Evolutionary conservation across 2,113 vertebrate genomes (phyloP).

Genomic region (Chionodraco myersi): DNA sequence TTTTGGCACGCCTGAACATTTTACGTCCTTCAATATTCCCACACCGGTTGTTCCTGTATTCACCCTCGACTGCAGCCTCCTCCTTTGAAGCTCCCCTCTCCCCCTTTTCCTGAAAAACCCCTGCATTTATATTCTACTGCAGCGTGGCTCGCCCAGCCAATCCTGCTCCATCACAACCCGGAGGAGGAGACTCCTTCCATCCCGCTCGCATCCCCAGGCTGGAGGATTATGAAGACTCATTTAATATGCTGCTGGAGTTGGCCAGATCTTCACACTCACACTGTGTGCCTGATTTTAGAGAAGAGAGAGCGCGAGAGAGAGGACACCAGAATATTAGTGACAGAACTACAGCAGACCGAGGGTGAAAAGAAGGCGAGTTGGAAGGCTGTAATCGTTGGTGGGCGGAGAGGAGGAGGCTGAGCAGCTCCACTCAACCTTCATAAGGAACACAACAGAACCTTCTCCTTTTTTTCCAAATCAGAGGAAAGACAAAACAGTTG

Average conservation of each 20-base stretch:
- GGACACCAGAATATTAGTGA: conserved; percentile 45
- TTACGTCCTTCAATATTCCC: conserved; percentile 1
- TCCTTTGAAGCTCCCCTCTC: conserved; percentile 16
- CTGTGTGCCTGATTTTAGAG: conserved; percentile 58
- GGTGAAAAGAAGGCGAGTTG: conserved; percentile 68
- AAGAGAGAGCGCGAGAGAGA: conserved; percentile 14
- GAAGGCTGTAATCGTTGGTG: conserved; percentile 71
- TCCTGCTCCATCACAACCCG: conserved; percentile 60
- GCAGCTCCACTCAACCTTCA: conserved; percentile 64
- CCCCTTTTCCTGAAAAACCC: conserved; percentile 36
- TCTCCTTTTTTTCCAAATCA: conserved; percentile 25
- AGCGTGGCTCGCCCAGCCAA: conserved; percentile 62
- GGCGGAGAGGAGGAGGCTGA: conserved; percentile 75
- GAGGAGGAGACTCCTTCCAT: conserved; percentile 54
- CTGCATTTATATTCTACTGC: conserved; percentile 74
- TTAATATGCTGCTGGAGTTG: conserved; percentile 51
- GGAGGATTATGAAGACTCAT: conserved; percentile 45
- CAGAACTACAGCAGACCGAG: conserved; percentile 63
- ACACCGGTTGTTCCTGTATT: not conserved
- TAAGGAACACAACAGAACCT: conserved; percentile 56
- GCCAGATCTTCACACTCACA: conserved; percentile 66
- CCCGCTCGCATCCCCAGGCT: conserved; percentile 27
- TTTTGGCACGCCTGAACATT: not conserved
- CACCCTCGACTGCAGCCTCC: conserved; percentile 12
- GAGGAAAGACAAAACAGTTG: conserved; percentile 35